These are phyloP conservation scores for Stratiolaelaps scimitus DNA, from an alignment of 1,140 invertebrate genomes.

Conservation along the genomic window DNA sequence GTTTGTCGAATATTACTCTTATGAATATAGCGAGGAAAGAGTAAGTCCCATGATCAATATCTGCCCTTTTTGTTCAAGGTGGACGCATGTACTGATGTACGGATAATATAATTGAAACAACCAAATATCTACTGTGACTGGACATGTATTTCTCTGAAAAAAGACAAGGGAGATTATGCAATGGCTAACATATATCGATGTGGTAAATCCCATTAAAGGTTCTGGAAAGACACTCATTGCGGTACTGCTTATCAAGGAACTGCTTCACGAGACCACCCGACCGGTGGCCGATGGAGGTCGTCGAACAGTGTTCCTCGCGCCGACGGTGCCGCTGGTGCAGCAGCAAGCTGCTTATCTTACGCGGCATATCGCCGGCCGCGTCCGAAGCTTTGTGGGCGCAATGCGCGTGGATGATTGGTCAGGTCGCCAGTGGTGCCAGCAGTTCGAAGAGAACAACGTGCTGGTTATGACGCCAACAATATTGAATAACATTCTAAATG, in stretches of 20 bases:
- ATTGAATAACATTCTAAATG: constrained; percentile 55
- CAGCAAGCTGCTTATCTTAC: background rate
- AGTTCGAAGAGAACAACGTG: constrained; percentile 46
- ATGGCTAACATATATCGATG: too few species aligned
- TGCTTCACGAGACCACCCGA: background rate
- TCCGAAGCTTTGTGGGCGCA: constrained; percentile 4
- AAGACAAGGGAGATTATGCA: too few species aligned
- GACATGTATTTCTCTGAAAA: too few species aligned
- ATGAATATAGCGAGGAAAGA: too few species aligned
- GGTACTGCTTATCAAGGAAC: constrained; percentile 4
- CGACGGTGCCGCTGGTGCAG: constrained; percentile 5
- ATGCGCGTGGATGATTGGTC: constrained; percentile 23
- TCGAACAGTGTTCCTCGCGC: constrained; percentile 15
- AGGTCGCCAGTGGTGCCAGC: constrained; percentile 1
- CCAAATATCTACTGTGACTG: too few species aligned
- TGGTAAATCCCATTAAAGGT: background rate
- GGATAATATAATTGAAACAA: too few species aligned
- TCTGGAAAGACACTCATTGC: background rate
- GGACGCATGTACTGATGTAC: too few species aligned
- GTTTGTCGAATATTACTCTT: too few species aligned
- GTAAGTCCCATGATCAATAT: too few species aligned
- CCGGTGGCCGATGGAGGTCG: constrained; percentile 1
- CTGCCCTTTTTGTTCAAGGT: too few species aligned
- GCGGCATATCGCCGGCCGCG: background rate
- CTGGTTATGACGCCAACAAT: constrained; percentile 73